A percentile compares a stretch with the other conserved stretches of the same genome.
Evolutionary conservation across 2,797 vertebrate species (phyloP).

Genomic region (Tragelaphus oryx): DNA sequence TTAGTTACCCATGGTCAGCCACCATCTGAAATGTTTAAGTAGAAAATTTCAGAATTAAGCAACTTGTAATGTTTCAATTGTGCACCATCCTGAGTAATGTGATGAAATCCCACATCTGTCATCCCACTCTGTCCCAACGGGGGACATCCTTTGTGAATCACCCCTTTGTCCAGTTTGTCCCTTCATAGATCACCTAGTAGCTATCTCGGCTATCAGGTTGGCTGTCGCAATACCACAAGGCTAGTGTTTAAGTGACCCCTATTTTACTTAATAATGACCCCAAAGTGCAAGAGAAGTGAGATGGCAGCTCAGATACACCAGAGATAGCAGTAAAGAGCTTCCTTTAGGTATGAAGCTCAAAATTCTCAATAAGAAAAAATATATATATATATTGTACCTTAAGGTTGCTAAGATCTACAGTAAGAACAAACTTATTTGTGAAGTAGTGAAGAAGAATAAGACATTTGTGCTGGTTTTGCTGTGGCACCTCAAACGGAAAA

Average conservation of each 20-base stretch:
- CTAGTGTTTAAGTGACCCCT: background rate
- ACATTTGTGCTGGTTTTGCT: background rate
- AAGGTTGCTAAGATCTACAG: background rate
- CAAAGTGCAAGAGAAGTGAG: background rate
- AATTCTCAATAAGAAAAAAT: background rate
- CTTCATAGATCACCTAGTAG: background rate
- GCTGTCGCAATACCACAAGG: background rate
- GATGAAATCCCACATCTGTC: background rate
- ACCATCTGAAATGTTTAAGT: background rate
- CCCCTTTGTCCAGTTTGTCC: background rate
- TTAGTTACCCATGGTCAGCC: background rate
- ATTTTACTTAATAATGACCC: background rate
- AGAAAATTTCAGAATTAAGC: background rate
- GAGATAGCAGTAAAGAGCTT: background rate
- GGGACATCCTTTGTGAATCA: background rate
- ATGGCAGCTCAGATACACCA: background rate
- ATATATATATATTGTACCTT: background rate
- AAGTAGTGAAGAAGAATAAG: background rate
- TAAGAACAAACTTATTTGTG: background rate
- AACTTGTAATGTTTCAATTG: background rate
- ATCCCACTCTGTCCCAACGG: background rate
- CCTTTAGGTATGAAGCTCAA: background rate
- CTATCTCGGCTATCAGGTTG: background rate
- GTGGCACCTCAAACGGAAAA: background rate
- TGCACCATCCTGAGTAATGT: background rate